These are phyloP conservation scores for Temnothorax longispinosus DNA, from an alignment of 1,140 invertebrate species.

Conservation along the genomic window DNA sequence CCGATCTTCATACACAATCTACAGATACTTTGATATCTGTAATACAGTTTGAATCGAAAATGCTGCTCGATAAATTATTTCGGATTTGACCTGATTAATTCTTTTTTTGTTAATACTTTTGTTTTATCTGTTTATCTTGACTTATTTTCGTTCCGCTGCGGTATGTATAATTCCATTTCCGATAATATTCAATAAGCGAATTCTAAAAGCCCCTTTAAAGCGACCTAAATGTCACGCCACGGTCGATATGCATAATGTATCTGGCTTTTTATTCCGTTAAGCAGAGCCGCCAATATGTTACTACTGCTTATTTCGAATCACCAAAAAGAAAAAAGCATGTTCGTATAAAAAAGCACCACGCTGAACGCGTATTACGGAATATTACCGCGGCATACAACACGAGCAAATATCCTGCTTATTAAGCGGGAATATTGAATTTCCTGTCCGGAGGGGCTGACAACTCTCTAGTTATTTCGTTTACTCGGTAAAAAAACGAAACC, in stretches of 20 bases:
- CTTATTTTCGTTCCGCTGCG: background rate
- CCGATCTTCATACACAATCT: background rate
- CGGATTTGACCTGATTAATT: background rate
- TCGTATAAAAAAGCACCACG: background rate
- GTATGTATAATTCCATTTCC: constrained; percentile 34
- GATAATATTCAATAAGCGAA: constrained; percentile 34
- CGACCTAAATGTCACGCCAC: constrained; percentile 3
- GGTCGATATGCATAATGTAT: constrained; percentile 4
- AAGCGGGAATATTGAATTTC: constrained; percentile 53
- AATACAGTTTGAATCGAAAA: background rate
- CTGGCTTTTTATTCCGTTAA: constrained; percentile 10
- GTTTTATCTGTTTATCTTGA: background rate
- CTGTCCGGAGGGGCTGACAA: constrained; percentile 31
- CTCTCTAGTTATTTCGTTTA: constrained; percentile 44
- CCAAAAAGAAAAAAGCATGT: constrained; percentile 3
- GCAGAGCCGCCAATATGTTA: background rate
- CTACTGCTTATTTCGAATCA: background rate
- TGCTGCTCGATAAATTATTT: background rate
- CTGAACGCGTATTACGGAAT: constrained; percentile 12
- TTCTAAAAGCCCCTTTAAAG: background rate
- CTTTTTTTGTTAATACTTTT: background rate
- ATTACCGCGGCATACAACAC: constrained; percentile 10
- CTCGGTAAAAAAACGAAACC: constrained; percentile 19
- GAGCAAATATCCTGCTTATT: constrained; percentile 53
- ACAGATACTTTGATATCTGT: background rate